Conservation (phyloP, 2,797 vertebrate species). For the Neosilurus hyrtlii region DNA sequence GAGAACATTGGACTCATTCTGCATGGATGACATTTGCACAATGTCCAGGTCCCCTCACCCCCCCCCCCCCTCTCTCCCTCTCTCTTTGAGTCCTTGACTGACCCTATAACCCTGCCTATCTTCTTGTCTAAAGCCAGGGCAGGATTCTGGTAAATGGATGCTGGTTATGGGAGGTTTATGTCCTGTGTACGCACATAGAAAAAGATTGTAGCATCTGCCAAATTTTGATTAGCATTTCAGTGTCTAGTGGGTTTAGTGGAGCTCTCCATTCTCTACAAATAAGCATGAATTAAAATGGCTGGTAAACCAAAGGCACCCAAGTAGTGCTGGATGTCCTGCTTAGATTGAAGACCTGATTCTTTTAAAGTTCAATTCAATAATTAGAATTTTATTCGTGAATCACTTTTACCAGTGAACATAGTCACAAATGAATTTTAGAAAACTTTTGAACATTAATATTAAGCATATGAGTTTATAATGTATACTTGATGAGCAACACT, state of each 20-base stretch:
- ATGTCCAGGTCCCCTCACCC: background rate
- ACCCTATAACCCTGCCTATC: background rate
- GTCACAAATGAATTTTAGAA: no score
- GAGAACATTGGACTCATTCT: slow-evolving; percentile 2
- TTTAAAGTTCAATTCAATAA: slow-evolving; percentile 23
- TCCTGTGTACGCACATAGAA: background rate
- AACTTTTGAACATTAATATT: no score
- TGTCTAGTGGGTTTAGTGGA: background rate
- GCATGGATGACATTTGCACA: slow-evolving; percentile 13
- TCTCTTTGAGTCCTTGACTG: slow-evolving; percentile 4
- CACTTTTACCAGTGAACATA: no score
- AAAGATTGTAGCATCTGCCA: background rate
- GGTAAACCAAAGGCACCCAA: slow-evolving; percentile 14
- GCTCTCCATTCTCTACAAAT: slow-evolving; percentile 11
- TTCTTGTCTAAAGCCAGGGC: background rate
- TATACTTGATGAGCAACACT: no score
- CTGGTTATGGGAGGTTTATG: background rate
- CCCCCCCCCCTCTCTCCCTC: background rate
- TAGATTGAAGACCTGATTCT: slow-evolving; percentile 3
- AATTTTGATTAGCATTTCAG: slow-evolving; percentile 10
- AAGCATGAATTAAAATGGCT: background rate
- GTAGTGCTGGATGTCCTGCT: slow-evolving; percentile 1
- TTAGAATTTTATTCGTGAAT: background rate
- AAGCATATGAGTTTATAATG: no score
- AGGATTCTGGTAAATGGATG: no score